Conservation (phyloP, 2,797 vertebrate species). For the Semotilus atromaculatus region DNA sequence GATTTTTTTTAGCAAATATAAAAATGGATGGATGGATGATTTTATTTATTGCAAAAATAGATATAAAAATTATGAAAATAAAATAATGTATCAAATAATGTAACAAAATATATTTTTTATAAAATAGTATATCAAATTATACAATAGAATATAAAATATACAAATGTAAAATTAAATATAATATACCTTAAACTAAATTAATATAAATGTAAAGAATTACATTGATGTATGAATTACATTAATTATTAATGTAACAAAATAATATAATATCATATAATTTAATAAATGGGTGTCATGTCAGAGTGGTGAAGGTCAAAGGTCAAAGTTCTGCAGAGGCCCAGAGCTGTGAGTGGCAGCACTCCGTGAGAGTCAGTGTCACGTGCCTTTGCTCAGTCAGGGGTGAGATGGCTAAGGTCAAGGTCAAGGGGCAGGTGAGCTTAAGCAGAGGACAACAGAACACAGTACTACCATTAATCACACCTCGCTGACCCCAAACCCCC, state of each 20-base stretch:
- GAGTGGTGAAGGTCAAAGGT: slow-evolving; percentile 57
- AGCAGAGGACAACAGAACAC: slow-evolving; percentile 62
- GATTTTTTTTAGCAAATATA: not conserved
- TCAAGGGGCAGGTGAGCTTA: slow-evolving; percentile 71
- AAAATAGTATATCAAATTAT: not conserved
- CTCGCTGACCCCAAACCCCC: slow-evolving; percentile 32
- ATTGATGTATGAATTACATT: too few species aligned
- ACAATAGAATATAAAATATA: not conserved
- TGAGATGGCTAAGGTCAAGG: slow-evolving; percentile 71
- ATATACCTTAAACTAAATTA: not conserved
- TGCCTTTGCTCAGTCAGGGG: slow-evolving; percentile 56
- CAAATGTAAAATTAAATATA: not conserved
- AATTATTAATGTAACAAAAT: too few species aligned
- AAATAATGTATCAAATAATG: too few species aligned
- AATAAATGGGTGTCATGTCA: not conserved
- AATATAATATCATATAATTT: not conserved
- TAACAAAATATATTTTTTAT: too few species aligned
- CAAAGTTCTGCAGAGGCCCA: slow-evolving; percentile 60
- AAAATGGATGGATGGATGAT: too few species aligned
- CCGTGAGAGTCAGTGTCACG: slow-evolving; percentile 42
- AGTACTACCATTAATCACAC: slow-evolving; percentile 49
- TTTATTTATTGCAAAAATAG: too few species aligned
- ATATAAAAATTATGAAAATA: too few species aligned
- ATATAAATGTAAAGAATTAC: not conserved
- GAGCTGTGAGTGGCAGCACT: slow-evolving; percentile 17